phyloP scores from a whole-genome alignment of 2,797 vertebrate genomes.

The Catharus ustulatus region DNA sequence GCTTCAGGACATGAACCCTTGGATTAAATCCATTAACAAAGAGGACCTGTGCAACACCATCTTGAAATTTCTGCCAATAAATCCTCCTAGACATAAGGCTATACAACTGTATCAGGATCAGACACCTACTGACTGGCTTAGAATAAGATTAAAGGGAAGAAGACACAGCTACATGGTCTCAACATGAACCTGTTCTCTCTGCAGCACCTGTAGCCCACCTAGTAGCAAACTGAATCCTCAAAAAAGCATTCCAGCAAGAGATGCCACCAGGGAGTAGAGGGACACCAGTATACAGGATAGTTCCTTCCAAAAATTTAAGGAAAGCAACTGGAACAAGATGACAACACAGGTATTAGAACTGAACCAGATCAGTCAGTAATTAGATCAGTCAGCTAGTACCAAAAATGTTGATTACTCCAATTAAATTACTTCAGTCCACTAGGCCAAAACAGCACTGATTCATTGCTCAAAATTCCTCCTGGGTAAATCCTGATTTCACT shows the following conservation, averaged over 20 bases:
- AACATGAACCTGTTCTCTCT: neutral
- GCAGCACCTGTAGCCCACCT: neutral
- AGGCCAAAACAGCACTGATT: neutral
- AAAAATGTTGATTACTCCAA: neutral
- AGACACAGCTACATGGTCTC: neutral
- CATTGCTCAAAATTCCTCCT: neutral
- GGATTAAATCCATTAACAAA: neutral
- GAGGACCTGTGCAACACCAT: neutral
- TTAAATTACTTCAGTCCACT: conserved; percentile 17
- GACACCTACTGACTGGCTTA: neutral
- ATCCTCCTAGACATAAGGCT: neutral
- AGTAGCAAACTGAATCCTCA: neutral
- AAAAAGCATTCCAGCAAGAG: neutral
- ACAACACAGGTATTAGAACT: neutral
- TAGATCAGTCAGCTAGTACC: neutral
- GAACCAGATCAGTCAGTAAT: neutral
- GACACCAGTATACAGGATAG: neutral
- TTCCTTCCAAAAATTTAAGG: neutral
- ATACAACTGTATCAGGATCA: neutral
- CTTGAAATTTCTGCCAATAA: neutral
- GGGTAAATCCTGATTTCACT: neutral
- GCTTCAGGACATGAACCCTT: neutral
- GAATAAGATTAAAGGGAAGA: neutral
- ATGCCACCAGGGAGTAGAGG: neutral
- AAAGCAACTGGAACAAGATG: neutral